Percentiles rank a stretch among this genome's conserved stretches.
These are phyloP conservation scores for Australoheros facetus DNA, from an alignment of 2,797 vertebrate species.

Conservation along the genomic window DNA sequence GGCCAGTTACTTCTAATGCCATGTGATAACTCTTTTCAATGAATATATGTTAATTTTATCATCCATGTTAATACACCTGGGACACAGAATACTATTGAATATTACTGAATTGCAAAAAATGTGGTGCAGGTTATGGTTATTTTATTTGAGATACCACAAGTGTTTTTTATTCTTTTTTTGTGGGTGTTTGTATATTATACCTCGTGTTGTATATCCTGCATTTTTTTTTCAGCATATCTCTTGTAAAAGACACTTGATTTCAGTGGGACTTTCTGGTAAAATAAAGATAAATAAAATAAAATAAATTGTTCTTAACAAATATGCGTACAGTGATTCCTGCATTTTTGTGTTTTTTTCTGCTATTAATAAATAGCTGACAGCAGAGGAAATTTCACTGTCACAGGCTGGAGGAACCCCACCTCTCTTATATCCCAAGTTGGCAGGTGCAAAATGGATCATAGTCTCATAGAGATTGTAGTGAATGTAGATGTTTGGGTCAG, in stretches of 20 bases:
- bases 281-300: background rate
- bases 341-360: background rate
- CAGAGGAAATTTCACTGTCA: background rate
- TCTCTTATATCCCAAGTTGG: constrained; percentile 88
- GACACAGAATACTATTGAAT: background rate
- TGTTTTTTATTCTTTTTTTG: background rate
- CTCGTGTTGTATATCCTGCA: background rate
- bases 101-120: rapidly evolving
- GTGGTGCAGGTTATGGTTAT: background rate
- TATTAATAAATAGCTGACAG: background rate
- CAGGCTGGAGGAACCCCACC: too few relatives aligned
- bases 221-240: background rate
- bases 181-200: background rate
- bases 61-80: rapidly evolving
- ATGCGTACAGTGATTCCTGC: background rate
- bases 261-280: background rate
- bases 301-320: background rate
- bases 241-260: background rate
- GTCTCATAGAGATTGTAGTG: constrained; percentile 89
- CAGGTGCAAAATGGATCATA: constrained; percentile 88
- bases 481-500: constrained; percentile 91
- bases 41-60: background rate
- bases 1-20: background rate
- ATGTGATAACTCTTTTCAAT: background rate
- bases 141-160: background rate